Conservation (phyloP, 2,797 vertebrate genomes). For the Pangasius sanitwongsei region DNA sequence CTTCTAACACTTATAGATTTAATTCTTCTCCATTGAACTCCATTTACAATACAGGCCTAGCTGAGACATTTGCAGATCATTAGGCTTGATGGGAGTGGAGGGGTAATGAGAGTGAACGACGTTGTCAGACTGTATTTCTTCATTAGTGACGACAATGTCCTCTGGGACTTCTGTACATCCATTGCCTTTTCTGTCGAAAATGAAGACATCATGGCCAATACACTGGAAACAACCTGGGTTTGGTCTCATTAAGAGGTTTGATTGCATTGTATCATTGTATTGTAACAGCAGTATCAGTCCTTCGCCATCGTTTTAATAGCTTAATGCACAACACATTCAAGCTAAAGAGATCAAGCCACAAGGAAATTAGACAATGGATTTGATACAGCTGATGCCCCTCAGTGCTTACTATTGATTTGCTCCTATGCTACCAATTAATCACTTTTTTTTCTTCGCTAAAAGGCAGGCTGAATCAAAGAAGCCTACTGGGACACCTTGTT, state of each 20-base stretch:
- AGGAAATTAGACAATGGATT: not conserved
- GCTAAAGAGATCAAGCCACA: not conserved
- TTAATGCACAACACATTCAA: not conserved
- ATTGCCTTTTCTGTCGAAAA: not conserved
- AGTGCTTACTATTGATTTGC: conserved; percentile 28
- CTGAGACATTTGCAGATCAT: not conserved
- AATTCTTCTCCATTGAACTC: not conserved
- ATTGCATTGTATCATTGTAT: not conserved
- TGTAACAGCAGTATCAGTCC: not conserved
- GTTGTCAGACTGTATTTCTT: conserved; percentile 7
- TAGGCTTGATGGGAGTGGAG: conserved; percentile 6
- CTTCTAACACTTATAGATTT: not conserved
- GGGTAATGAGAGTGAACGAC: conserved; percentile 2
- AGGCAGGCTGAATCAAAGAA: conserved; percentile 20
- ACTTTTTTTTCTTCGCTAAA: not conserved
- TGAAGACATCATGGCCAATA: not conserved
- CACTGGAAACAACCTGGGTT: not conserved
- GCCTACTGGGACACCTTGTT: conserved; percentile 15
- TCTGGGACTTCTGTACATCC: not conserved
- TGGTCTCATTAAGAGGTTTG: not conserved
- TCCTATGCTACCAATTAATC: conserved; percentile 14
- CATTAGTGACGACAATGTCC: conserved; percentile 2
- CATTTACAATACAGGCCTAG: not conserved
- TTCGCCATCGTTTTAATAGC: not conserved
- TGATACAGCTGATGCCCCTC: conserved; percentile 1